Conservation (phyloP, 2,888 invertebrate genomes). For the Therioaphis trifolii region DNA sequence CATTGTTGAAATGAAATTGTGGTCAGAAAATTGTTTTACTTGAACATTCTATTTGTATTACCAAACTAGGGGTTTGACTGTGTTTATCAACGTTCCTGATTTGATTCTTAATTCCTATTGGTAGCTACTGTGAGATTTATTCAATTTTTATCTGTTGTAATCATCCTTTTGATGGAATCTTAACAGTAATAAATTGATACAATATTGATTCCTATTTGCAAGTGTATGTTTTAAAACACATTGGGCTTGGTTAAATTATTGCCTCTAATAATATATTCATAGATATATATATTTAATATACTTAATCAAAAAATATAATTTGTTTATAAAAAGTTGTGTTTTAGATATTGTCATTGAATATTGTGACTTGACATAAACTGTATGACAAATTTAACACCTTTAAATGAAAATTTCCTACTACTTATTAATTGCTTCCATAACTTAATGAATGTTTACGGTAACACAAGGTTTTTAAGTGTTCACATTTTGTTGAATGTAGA, state of each 20-base stretch:
- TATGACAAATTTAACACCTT: not conserved
- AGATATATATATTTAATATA: too few species aligned
- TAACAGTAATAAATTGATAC: conserved; percentile 10
- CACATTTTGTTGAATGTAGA: conserved; percentile 15
- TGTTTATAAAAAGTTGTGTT: not conserved
- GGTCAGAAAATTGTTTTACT: not conserved
- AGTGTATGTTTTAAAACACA: not conserved
- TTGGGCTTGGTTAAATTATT: conserved; percentile 8
- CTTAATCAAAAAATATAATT: conserved; percentile 5
- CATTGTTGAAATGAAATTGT: not conserved
- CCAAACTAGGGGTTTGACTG: not conserved
- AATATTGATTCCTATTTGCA: conserved; percentile 43
- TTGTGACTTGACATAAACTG: not conserved
- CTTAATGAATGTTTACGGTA: conserved; percentile 37
- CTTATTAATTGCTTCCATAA: conserved; percentile 51
- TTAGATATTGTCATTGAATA: conserved; percentile 5
- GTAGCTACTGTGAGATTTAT: conserved; percentile 23
- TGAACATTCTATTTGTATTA: conserved; percentile 17
- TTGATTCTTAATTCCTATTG: conserved; percentile 36
- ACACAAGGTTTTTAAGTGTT: conserved; percentile 49
- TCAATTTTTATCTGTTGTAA: conserved; percentile 12
- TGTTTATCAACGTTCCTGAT: conserved; percentile 40
- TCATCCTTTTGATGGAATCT: conserved; percentile 28
- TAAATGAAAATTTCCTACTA: conserved; percentile 47
- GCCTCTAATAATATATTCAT: too few species aligned